Evolutionary conservation across 2,888 invertebrate species (phyloP).

Genomic region (Tachina lurida): DNA sequence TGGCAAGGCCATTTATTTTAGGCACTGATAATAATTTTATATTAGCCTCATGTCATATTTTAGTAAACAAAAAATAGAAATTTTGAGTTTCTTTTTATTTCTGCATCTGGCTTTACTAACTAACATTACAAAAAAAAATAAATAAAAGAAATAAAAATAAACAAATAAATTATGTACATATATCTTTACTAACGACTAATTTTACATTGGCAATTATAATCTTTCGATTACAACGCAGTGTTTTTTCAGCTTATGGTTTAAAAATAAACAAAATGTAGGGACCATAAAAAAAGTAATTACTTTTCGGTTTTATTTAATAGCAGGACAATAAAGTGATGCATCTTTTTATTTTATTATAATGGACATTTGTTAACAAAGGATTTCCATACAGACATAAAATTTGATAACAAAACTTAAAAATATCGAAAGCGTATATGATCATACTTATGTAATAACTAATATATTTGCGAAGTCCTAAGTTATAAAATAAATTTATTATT

Average conservation of each 20-base stretch:
- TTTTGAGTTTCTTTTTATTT: slow-evolving; percentile 3
- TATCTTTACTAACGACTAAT: slow-evolving; percentile 12
- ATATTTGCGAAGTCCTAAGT: not conserved
- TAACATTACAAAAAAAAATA: slow-evolving; percentile 9
- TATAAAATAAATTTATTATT: slow-evolving; percentile 9
- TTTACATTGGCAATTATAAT: slow-evolving; percentile 33
- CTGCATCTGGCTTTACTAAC: slow-evolving; percentile 2
- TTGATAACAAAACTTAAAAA: not conserved
- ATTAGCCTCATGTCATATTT: not conserved
- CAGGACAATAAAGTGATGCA: slow-evolving; percentile 15
- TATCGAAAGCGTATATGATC: not conserved
- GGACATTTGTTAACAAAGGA: slow-evolving; percentile 22
- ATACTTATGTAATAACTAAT: too few species aligned
- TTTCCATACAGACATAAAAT: slow-evolving; percentile 4
- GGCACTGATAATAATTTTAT: not conserved
- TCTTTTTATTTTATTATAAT: slow-evolving; percentile 2
- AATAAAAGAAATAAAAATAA: not conserved
- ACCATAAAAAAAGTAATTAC: slow-evolving; percentile 33
- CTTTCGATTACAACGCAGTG: slow-evolving; percentile 11
- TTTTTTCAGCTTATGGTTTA: slow-evolving; percentile 14
- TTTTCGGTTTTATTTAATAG: slow-evolving; percentile 28
- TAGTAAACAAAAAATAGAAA: slow-evolving; percentile 23
- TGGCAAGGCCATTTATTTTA: not conserved
- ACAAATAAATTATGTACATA: not conserved
- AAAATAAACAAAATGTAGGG: slow-evolving; percentile 30